A percentile compares a stretch with the other conserved stretches of the same genome.
Conservation (phyloP, 2,797 vertebrate genomes). For the Phaenicophaeus curvirostris region DNA sequence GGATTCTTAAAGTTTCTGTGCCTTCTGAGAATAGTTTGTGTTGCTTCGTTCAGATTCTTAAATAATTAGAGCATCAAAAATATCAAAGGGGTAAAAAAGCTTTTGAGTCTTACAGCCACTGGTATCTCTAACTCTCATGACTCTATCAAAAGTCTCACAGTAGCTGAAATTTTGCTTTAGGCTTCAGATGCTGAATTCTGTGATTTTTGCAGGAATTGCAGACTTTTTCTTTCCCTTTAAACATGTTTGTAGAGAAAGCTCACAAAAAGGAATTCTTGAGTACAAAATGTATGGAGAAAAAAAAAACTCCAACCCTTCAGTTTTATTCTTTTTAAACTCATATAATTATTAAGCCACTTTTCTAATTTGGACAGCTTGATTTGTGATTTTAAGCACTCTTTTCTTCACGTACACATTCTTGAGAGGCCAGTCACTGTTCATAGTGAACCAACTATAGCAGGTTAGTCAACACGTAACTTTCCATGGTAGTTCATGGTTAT, state of each 20-base stretch:
- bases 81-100: not conserved
- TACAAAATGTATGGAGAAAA: not conserved
- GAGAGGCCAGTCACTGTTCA: not conserved
- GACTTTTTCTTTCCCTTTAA: not conserved
- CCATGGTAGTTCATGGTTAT: not conserved
- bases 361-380: not conserved
- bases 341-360: not conserved
- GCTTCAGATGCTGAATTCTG: not conserved
- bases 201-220: not conserved
- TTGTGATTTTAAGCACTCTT: not conserved
- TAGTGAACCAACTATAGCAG: not conserved
- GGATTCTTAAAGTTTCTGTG: not conserved
- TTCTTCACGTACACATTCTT: not conserved
- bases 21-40: not conserved
- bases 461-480: not conserved
- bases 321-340: not conserved
- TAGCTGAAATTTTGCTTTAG: not conserved
- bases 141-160: not conserved
- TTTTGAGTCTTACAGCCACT: not conserved
- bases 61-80: not conserved
- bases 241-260: not conserved
- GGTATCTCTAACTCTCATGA: not conserved
- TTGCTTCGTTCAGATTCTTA: not conserved
- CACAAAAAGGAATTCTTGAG: not conserved
- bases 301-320: rapidly evolving